These are phyloP conservation scores for Orbicella faveolata DNA, from an alignment of 64 coral and sea anemone species.

Conservation along the genomic window DNA sequence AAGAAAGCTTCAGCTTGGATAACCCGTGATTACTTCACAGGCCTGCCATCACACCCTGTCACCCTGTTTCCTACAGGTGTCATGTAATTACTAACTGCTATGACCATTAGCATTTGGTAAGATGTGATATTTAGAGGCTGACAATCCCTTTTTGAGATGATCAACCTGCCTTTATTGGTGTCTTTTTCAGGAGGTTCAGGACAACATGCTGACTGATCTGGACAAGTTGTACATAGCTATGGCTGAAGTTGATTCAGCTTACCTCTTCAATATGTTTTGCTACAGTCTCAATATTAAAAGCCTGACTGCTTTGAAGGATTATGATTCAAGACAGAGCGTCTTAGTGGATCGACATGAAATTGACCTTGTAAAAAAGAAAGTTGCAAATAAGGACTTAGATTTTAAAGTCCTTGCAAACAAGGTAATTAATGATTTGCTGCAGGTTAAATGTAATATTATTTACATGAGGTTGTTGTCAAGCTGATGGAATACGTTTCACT, in stretches of 20 bases:
- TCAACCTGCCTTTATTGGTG: too few species aligned
- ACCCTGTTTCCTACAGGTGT: too few species aligned
- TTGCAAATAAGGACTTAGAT: background rate
- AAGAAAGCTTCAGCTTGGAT: too few species aligned
- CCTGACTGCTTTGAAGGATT: background rate
- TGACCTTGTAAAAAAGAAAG: background rate
- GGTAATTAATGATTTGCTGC: background rate
- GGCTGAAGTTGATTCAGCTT: background rate
- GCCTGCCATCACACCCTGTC: too few species aligned
- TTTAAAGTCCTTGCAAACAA: background rate
- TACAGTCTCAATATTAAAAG: background rate
- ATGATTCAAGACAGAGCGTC: background rate
- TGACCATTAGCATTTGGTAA: too few species aligned
- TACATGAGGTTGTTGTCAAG: background rate
- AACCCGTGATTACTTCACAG: too few species aligned
- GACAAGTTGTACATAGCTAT: constrained; percentile 4
- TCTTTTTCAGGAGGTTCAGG: background rate
- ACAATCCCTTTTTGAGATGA: too few species aligned
- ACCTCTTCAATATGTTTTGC: background rate
- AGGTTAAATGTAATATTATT: too few species aligned
- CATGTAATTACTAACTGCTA: too few species aligned
- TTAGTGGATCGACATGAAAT: background rate
- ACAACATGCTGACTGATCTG: background rate
- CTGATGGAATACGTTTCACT: background rate
- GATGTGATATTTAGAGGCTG: too few species aligned